Evolutionary conservation across 2,888 invertebrate species (phyloP).

Genomic region (Antheraea yamamai): DNA sequence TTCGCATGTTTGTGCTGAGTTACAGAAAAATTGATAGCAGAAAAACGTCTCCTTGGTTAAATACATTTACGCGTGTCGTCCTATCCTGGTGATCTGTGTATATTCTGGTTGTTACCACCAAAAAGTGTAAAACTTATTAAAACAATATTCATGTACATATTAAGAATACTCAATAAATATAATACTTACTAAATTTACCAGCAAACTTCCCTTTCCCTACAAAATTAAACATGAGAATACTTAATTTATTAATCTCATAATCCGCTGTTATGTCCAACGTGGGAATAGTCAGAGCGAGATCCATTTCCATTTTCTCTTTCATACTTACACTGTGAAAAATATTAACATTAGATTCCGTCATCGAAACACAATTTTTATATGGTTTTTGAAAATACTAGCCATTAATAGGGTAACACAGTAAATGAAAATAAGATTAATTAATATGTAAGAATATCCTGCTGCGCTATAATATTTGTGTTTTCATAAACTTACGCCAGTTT

Average conservation of each 20-base stretch:
- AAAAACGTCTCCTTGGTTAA: background rate
- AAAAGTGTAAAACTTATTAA: background rate
- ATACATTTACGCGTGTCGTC: background rate
- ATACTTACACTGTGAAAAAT: background rate
- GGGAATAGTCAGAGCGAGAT: background rate
- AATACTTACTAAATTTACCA: slow-evolving; percentile 7
- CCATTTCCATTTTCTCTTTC: background rate
- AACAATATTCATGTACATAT: background rate
- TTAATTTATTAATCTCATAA: background rate
- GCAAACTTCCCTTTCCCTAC: background rate
- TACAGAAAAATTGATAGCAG: too few relatives aligned
- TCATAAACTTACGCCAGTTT: background rate
- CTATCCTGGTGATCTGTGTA: background rate
- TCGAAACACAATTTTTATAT: too few relatives aligned
- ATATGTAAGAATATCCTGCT: too few relatives aligned
- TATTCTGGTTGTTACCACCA: background rate
- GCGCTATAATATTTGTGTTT: too few relatives aligned
- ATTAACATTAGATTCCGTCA: background rate
- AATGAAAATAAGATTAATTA: too few relatives aligned
- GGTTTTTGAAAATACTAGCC: too few relatives aligned
- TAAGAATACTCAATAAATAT: background rate
- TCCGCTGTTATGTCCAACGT: background rate
- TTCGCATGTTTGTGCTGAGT: too few relatives aligned
- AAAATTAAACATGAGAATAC: background rate
- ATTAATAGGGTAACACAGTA: too few relatives aligned